Evolutionary conservation across 2,113 vertebrate genomes (phyloP).

Genomic region (Gulo gulo): DNA sequence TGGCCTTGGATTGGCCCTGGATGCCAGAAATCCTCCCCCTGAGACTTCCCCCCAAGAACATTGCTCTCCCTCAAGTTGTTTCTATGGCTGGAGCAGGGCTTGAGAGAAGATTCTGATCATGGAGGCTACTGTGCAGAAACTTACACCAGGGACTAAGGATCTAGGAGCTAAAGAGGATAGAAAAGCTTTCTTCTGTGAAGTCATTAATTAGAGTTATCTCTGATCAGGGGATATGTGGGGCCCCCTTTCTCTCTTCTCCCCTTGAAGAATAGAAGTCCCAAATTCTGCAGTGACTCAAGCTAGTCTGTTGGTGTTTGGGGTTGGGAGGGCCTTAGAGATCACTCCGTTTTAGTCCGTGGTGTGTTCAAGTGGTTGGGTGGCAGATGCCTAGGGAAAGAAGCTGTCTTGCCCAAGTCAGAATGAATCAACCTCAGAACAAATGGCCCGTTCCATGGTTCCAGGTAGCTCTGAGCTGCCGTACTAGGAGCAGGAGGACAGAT

Average conservation of each 20-base stretch:
- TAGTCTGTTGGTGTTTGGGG: not conserved
- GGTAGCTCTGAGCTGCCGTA: not conserved
- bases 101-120: not conserved
- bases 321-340: not conserved
- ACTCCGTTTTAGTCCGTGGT: not conserved
- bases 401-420: not conserved
- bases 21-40: not conserved
- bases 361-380: not conserved
- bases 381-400: not conserved
- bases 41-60: not conserved
- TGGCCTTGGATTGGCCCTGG: no score
- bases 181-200: not conserved
- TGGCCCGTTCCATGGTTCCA: not conserved
- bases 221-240: not conserved
- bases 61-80: not conserved
- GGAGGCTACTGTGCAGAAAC: not conserved
- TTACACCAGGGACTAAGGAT: not conserved
- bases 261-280: not conserved
- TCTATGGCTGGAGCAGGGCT: not conserved
- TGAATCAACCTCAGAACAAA: not conserved
- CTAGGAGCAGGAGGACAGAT: not conserved
- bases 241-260: not conserved
- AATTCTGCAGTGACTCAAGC: not conserved
- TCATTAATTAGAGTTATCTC: not conserved
- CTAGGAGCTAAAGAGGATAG: not conserved